These are phyloP conservation scores for Drosophila kanekoi DNA, from an alignment of 2,888 invertebrate genomes.

Conservation along the genomic window DNA sequence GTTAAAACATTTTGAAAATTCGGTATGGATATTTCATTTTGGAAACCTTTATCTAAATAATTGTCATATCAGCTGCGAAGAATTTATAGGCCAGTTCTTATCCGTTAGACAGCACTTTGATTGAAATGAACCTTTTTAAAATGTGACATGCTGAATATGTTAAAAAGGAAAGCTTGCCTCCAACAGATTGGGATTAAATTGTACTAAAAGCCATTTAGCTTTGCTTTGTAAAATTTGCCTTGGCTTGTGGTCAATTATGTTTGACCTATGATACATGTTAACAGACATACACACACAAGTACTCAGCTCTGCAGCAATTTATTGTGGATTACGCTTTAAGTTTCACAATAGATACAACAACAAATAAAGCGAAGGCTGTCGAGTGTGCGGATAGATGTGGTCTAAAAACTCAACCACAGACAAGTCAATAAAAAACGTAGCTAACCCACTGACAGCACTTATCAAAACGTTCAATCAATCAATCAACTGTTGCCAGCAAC, in stretches of 20 bases:
- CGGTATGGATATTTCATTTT: no score
- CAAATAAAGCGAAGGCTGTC: background rate
- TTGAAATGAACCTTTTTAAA: background rate
- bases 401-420: conserved; percentile 31
- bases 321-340: conserved; percentile 25
- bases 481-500: conserved; percentile 78
- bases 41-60: no score
- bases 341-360: conserved; percentile 23
- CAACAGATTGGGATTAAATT: conserved; percentile 2
- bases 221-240: background rate
- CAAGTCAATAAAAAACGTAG: conserved; percentile 53
- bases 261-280: conserved; percentile 17
- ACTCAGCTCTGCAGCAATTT: conserved; percentile 21
- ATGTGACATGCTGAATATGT: background rate
- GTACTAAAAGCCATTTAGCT: background rate
- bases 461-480: conserved; percentile 77
- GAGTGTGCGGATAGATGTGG: conserved; percentile 13
- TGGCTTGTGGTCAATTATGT: conserved; percentile 50
- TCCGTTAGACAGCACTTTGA: no score
- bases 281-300: background rate
- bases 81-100: no score
- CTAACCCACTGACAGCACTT: conserved; percentile 76
- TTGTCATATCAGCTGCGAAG: no score
- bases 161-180: no score
- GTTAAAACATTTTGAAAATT: no score